Base-by-base conservation (phyloP, 1,140 invertebrate species). In the Coenobita brevimanus region DNA sequence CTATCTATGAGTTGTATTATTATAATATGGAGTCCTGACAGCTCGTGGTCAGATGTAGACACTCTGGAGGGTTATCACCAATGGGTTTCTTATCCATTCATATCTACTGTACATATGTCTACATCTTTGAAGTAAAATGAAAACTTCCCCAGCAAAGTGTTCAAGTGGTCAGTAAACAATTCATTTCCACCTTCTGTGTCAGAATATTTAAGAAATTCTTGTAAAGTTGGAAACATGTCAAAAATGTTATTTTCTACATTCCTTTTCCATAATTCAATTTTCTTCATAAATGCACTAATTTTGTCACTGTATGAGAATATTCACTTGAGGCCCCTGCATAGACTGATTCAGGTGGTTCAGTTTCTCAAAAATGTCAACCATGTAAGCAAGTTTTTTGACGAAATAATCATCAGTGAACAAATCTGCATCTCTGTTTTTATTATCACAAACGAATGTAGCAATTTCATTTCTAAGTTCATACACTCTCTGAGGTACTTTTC, bases 371-470 rank as follows among this genome's bases (percentile, higher is more conserved):
- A n/a, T 57, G 54, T 57, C 54, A 57, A 24, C 6, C 64, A 67
- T 8, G 6, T 67, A 67, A n/a, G n/a, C n/a, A n/a, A n/a, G n/a
- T 30, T 41, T 30, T 75, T 38, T 75, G 13, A 75, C 41, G 36
- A 78, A 78, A 78, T 78, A 78, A 78, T 33, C 75, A 78, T 43
- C 33, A 13, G 41, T 73, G 71, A 78, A 78, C 75, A 43, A 78
- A 46, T 78, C 75, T 78, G 24, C 69, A 73, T 73, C 69, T 43
- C 43, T 78, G 75, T 46, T 78, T 46, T 54, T 67, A 67, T 67
- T 67, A 17, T 67, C 64, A 67, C 24, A 6, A 67, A 6, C 17
- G 24, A 67, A 67, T 6, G 64, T 6, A 24, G 24, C 64, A 10
- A 67, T 67, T 67, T 67, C 64, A 67, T 67, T 67, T 67, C 64